These are phyloP conservation scores for Pterois miles DNA, from an alignment of 2,797 vertebrate genomes.

Conservation along the genomic window DNA sequence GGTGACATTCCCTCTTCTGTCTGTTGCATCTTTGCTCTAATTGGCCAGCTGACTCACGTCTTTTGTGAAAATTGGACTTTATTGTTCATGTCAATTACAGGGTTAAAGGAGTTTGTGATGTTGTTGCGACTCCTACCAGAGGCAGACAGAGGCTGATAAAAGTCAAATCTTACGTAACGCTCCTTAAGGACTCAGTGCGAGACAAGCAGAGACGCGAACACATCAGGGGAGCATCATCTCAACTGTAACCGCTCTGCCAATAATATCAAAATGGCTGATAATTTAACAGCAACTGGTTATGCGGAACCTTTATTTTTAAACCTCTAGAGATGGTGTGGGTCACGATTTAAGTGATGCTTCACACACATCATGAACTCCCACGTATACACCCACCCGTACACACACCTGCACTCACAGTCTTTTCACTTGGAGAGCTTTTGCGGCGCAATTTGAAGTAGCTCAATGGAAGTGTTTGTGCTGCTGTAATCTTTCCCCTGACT, in stretches of 20 bases:
- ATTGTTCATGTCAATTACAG: conserved; percentile 64
- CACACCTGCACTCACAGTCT: conserved; percentile 40
- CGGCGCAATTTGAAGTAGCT: conserved; percentile 55
- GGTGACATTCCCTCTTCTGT: conserved; percentile 49
- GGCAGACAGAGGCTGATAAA: conserved; percentile 8
- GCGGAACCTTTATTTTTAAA: conserved; percentile 61
- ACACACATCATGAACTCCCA: conserved; percentile 52
- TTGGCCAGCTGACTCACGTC: conserved; percentile 65
- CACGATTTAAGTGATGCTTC: conserved; percentile 65
- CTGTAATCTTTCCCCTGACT: conserved; percentile 42
- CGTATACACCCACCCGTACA: conserved; percentile 36
- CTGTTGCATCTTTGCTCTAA: conserved; percentile 55
- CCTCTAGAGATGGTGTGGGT: conserved; percentile 41
- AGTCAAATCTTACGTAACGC: conserved; percentile 21
- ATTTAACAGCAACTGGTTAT: conserved; percentile 5
- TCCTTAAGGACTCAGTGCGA: not conserved
- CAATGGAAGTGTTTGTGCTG: conserved; percentile 57
- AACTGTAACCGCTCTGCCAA: not conserved
- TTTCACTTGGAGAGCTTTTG: conserved; percentile 51
- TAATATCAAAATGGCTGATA: not conserved
- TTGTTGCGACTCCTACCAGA: conserved; percentile 13
- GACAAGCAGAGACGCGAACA: not conserved
- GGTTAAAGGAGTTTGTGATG: conserved; percentile 25
- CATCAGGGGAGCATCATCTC: not conserved
- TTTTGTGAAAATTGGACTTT: conserved; percentile 53